Conservation (phyloP, 2,113 vertebrate species). For the Coryphaenoides rupestris region DNA sequence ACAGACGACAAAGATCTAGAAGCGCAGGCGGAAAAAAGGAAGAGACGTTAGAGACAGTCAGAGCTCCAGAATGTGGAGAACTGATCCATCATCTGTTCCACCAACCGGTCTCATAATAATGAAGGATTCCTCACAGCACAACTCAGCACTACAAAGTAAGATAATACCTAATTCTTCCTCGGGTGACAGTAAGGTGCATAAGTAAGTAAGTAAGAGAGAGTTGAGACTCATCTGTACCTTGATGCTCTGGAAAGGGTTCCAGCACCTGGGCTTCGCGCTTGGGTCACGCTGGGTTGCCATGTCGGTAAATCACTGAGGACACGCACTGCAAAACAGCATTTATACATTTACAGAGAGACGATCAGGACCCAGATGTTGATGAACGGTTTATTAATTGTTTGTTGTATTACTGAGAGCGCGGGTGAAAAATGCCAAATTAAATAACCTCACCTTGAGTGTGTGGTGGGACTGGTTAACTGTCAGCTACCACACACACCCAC, state of each 20-base stretch:
- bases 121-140: neutral
- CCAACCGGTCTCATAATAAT: neutral
- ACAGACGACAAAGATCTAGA: constrained; percentile 88
- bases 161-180: too few relatives aligned
- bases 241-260: constrained; percentile 56
- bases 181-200: neutral
- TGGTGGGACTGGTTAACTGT: too few relatives aligned
- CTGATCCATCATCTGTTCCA: neutral
- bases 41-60: neutral
- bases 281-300: too few relatives aligned
- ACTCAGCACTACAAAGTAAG: neutral
- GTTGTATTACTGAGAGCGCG: too few relatives aligned
- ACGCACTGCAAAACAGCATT: too few relatives aligned
- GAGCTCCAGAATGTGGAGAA: neutral
- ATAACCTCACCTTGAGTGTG: too few relatives aligned
- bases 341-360: too few relatives aligned
- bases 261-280: neutral
- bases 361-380: too few relatives aligned
- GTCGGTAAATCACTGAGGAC: too few relatives aligned
- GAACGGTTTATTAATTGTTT: too few relatives aligned
- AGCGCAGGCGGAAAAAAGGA: neutral
- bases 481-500: too few relatives aligned
- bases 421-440: too few relatives aligned
- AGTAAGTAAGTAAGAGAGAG: neutral
- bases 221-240: constrained; percentile 61